Evolutionary conservation across 2,113 vertebrate species (phyloP), one percentile per base, ranked within the genome.

Genomic region (Phodopus roborovskii): DNA sequence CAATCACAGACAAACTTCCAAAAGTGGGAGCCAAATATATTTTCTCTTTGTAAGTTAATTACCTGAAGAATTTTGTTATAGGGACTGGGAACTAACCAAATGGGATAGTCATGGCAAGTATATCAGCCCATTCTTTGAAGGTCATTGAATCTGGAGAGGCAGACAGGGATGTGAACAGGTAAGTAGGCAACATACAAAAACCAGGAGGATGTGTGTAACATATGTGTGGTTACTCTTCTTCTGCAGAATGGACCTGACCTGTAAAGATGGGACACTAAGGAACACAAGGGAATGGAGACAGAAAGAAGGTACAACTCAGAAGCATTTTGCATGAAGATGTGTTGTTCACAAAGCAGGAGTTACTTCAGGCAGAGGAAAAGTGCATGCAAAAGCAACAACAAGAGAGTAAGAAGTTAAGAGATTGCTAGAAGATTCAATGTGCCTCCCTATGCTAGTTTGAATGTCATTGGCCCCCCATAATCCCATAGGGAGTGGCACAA

Each of bases 181-280:
- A 74, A 88, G 4, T 50, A 45, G 2, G 56, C 48, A 83, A 60
- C 0, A 2, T 1, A 5, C 45, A 45, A 58, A 42, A 42, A 45
- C 45, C 48, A 78, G 28, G 42, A 3, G 50, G 66, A 53, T 0
- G 12, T 11, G 5, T 39, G 1, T 7, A 7, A 17, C 0, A 4
- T 11, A 33, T 0, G 28, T 11, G n/a, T 0, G 28, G 56, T 3
- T 60, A 24, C 30, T 78, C n/a, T 39, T 66, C 79, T 36, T 1
- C 4, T 12, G n/a, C n/a, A 39, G 62, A 28, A 58, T 30, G n/a
- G 7, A 24, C 1, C 16, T 33, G 24, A 8, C n/a, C 45, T 70
- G 17, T 48, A 62, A 30, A 88, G 24, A 13, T 0, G 4, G 1
- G 48, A 39, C 24, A 64, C 2, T 15, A 11, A 50, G 45, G 75